Evolutionary conservation across 1,140 invertebrate species (phyloP), one percentile per base, ranked within the genome.

Genomic region (Drosophila parvula): DNA sequence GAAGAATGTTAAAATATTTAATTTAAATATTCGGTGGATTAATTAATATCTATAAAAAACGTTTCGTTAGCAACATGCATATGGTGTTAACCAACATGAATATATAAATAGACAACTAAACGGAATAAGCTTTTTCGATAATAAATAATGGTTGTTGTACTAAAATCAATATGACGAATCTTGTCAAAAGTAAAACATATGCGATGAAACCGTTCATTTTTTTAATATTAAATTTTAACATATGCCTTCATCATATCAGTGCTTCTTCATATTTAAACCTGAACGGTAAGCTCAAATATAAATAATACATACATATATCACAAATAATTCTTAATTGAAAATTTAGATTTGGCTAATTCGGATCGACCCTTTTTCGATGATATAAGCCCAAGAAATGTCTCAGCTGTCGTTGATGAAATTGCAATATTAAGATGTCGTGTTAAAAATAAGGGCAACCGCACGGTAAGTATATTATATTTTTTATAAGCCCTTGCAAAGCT

Each of bases 381-480:
- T 84, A 95, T 96, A 67, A 96, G 95, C 5, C 94, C 96, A 1
- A 93, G 96, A 74, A 98, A 98, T 92, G 95, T 98, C 55, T 96
- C 96, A 0, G 94, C 96, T 1, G 95, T 97, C 36, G 96, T 97
- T 5, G 97, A 97, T 4, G 96, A 97, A 92, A 95, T 96, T 5
- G 96, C 96, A 5, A 93, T 96, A 74, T 94, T 98, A 62, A 95
- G 95, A 90, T 98, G 97, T 92, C 94, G 96, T 58, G 96, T 97
- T 22, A 97, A 97, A 90, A 96, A 97, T 93, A 96, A 96, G 61
- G 96, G 96, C 5, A 96, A 98, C 85, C 94, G 96, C 93, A 97
- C 96, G 92, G 97, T 98, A 92, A 47, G 57, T 14, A 27, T n/a
- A 6, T 47, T 50, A 32, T 30, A 50, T 30, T 30, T 30, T 2